These are phyloP conservation scores for Vespertilio murinus DNA, from an alignment of 2,797 vertebrate genomes.

Conservation along the genomic window DNA sequence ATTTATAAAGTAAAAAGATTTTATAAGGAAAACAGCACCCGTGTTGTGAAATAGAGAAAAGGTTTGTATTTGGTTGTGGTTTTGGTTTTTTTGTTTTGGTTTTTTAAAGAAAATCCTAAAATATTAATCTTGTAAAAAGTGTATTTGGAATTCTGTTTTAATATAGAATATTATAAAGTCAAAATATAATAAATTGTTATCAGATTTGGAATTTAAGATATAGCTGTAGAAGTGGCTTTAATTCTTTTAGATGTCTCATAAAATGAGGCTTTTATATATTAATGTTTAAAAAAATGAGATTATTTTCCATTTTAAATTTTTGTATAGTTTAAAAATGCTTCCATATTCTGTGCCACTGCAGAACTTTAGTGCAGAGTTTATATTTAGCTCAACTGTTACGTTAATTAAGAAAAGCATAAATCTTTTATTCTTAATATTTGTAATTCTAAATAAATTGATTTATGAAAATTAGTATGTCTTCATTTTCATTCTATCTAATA, in stretches of 20 bases:
- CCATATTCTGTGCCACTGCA: conserved; percentile 86
- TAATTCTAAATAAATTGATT: conserved; percentile 86
- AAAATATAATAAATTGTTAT: conserved; percentile 86
- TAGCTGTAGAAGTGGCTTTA: conserved; percentile 86
- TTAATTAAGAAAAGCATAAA: conserved; percentile 87
- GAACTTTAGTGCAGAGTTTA: conserved; percentile 87
- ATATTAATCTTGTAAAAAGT: conserved; percentile 88
- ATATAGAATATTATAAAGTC: conserved; percentile 87
- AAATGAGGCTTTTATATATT: conserved; percentile 92
- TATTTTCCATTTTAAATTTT: conserved; percentile 90
- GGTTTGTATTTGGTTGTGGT: conserved; percentile 63
- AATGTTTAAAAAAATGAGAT: conserved; percentile 88
- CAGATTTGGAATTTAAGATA: conserved; percentile 84
- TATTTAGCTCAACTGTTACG: conserved; percentile 87
- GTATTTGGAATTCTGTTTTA: conserved; percentile 86
- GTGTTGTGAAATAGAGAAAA: conserved; percentile 77
- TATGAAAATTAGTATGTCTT: conserved; percentile 81
- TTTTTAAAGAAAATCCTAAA: conserved; percentile 79
- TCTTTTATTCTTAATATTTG: conserved; percentile 88
- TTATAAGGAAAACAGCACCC: conserved; percentile 79
- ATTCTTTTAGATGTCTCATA: conserved; percentile 86
- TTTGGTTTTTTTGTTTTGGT: conserved; percentile 9
- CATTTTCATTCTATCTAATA: conserved; percentile 13
- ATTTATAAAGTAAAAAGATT: conserved; percentile 80
- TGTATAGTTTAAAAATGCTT: conserved; percentile 89